These are phyloP conservation scores for Cataglyphis livida DNA, from an alignment of 2,888 invertebrate genomes.

Conservation along the genomic window DNA sequence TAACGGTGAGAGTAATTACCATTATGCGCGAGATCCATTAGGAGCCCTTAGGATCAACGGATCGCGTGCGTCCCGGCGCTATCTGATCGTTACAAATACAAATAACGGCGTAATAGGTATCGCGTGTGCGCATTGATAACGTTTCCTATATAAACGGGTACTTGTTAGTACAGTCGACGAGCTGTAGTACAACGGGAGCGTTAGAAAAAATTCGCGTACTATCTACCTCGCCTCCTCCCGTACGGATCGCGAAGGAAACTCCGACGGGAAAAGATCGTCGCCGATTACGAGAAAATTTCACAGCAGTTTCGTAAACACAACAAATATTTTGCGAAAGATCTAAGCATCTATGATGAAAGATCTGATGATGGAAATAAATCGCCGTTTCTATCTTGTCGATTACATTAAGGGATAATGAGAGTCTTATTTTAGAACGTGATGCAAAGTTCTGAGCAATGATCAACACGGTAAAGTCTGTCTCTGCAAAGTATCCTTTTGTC, in stretches of 20 bases:
- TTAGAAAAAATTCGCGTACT: conserved; percentile 20
- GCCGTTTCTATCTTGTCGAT: neutral
- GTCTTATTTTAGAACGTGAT: neutral
- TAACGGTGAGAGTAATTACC: conserved; percentile 46
- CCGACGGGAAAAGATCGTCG: neutral
- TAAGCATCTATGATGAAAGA: neutral
- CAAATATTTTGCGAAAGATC: neutral
- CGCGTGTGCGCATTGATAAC: conserved; percentile 54
- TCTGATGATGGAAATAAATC: neutral
- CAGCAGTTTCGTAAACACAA: neutral
- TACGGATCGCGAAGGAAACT: neutral
- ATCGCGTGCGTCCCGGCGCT: conserved; percentile 51
- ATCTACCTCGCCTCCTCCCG: neutral
- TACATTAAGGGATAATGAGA: neutral
- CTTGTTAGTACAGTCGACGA: conserved; percentile 49
- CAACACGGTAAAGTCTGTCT: neutral
- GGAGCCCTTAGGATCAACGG: conserved; percentile 43
- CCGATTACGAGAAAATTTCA: neutral
- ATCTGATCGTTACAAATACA: conserved; percentile 56
- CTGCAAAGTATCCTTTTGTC: neutral
- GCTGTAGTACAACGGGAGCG: conserved; percentile 38
- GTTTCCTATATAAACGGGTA: conserved; percentile 51
- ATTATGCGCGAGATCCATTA: conserved; percentile 47
- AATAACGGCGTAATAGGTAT: conserved; percentile 55
- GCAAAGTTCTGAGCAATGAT: neutral